Evolutionary conservation across 2,797 vertebrate genomes (phyloP).

Genomic region (Diplodus puntazzo): DNA sequence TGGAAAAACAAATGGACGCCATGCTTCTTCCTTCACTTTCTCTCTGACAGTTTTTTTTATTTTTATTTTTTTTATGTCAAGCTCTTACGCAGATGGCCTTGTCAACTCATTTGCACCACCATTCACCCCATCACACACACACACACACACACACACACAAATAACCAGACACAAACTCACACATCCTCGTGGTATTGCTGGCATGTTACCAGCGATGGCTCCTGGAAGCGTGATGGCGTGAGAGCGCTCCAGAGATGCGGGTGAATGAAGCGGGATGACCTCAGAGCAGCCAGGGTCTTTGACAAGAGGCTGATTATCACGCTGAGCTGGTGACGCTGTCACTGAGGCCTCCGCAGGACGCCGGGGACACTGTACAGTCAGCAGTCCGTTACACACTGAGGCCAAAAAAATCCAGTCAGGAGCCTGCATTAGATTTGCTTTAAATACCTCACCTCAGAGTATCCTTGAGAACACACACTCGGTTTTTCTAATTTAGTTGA

Average conservation of each 20-base stretch:
- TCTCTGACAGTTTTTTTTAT: constrained; percentile 16
- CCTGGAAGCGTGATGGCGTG: constrained; percentile 58
- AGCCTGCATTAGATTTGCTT: constrained; percentile 9
- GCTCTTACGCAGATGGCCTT: constrained; percentile 47
- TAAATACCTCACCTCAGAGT: background rate
- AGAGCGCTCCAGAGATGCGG: constrained; percentile 48
- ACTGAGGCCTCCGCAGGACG: constrained; percentile 49
- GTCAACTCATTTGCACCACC: constrained; percentile 45
- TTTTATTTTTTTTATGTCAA: constrained; percentile 31
- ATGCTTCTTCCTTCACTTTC: constrained; percentile 15
- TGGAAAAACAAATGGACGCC: constrained; percentile 60
- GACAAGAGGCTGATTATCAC: constrained; percentile 81
- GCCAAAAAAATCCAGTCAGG: constrained; percentile 8
- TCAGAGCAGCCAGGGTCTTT: constrained; percentile 57
- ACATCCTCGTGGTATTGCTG: constrained; percentile 40
- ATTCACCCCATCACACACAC: background rate
- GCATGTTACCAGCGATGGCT: constrained; percentile 38
- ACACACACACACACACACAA: constrained; percentile 23
- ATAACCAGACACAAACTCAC: constrained; percentile 27
- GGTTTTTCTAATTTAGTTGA: background rate
- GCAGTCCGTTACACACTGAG: constrained; percentile 25
- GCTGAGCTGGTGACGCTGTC: constrained; percentile 70
- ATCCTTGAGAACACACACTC: background rate
- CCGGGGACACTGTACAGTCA: constrained; percentile 26
- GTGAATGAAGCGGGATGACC: constrained; percentile 71